Percentiles rank a stretch among this genome's conserved stretches.
These are phyloP conservation scores for Perca fluviatilis DNA, from an alignment of 2,113 vertebrate species.

Conservation along the genomic window DNA sequence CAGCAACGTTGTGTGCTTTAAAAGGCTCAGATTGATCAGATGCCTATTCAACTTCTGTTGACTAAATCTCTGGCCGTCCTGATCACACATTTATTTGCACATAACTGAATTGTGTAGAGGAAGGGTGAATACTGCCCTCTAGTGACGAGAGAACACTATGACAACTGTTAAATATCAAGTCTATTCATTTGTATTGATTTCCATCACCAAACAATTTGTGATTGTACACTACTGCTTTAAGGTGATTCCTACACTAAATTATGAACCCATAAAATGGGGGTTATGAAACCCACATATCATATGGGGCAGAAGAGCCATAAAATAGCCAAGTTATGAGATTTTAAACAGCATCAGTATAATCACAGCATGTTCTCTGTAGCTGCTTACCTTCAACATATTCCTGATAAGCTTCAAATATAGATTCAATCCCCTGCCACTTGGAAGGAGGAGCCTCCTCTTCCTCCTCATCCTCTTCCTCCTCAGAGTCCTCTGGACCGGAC, in stretches of 20 bases:
- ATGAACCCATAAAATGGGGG: neutral
- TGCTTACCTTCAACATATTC: constrained; percentile 95
- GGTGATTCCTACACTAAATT: neutral
- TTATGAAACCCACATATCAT: neutral
- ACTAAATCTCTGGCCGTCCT: neutral
- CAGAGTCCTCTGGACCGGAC: constrained; percentile 85
- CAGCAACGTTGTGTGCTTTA: neutral
- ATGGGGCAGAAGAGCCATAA: neutral
- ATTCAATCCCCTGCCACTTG: constrained; percentile 97
- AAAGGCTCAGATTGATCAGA: neutral
- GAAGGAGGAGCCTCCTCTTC: constrained; percentile 84
- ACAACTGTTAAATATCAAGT: neutral
- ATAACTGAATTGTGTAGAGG: neutral
- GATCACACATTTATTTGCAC: neutral
- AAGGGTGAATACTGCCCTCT: constrained; percentile 50
- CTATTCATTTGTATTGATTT: neutral
- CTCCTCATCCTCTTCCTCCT: constrained; percentile 87
- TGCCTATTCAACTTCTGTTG: neutral
- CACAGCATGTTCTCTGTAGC: neutral
- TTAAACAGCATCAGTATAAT: neutral
- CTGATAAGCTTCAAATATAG: constrained; percentile 97
- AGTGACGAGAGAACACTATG: constrained; percentile 24
- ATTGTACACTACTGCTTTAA: neutral
- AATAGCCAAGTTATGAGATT: neutral
- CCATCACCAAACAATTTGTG: neutral